Conservation (phyloP, 2,113 vertebrate genomes). For the Macrotus californicus region DNA sequence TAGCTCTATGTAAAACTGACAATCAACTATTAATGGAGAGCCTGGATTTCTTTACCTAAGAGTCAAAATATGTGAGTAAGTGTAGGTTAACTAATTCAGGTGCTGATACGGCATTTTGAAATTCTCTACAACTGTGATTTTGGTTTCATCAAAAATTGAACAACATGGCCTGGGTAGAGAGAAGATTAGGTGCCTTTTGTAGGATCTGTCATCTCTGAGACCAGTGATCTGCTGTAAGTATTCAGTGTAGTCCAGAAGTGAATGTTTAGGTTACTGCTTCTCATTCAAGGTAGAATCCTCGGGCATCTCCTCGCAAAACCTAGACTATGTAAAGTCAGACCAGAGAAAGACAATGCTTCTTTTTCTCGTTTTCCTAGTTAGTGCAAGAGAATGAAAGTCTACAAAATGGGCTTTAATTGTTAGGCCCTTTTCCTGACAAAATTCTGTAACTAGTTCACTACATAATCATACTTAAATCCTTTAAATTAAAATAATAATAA, state of each 20-base stretch:
- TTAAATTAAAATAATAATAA: neutral
- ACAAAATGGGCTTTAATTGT: neutral
- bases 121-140: neutral
- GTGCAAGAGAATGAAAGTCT: neutral
- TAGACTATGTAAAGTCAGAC: neutral
- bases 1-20: neutral
- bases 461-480: neutral
- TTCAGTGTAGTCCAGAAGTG: neutral
- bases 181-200: neutral
- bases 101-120: neutral
- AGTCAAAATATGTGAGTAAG: neutral
- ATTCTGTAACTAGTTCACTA: neutral
- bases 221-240: fast-evolving
- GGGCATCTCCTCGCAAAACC: neutral
- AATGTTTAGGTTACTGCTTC: neutral
- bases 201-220: neutral
- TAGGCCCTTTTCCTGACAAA: neutral
- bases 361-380: neutral
- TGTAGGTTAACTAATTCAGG: neutral
- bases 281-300: neutral
- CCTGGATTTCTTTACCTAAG: neutral
- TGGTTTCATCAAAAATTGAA: neutral
- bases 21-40: neutral
- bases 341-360: neutral
- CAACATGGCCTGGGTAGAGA: neutral